Base-by-base conservation (phyloP, 2,888 invertebrate species). In the Glaucopsyche alexis region DNA sequence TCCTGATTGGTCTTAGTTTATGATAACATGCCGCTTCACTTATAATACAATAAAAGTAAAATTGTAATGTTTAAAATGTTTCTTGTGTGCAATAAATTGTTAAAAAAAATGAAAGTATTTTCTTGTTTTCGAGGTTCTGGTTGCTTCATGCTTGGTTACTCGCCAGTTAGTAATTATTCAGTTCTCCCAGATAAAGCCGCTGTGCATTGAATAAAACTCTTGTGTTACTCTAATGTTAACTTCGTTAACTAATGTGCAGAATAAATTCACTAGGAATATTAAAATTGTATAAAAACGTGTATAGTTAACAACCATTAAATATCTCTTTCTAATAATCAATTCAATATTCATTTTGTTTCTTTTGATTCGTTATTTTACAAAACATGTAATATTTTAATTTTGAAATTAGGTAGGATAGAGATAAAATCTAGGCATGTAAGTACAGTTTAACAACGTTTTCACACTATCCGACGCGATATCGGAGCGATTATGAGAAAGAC, bases 221-320 rank as follows among this genome's bases (percentile, higher is more conserved):
- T 29, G 29, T 60, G 29, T 60, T 29, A 38, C 60, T 38, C 47
- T 47, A 47, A 47, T 13, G 8, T 47, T 11, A 29, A 29, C 60
- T 38, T 60, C 11, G 60, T 13, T 60, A 47, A 14, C 60, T 60
- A 60, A 29, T 29, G 60, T 60, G 60, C 60, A 60, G 60, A 60
- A 60, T 19, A 29, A 19, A 6, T 60, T 60, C 14, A 19, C 60
- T 60, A 60, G 60, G 11, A 60, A 14, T 60, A 60, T 60, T 60
- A 60, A 60, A 60, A 60, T 60, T 60, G 60, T 60, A 60, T 60
- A 60, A 60, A 47, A 60, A 60, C 29, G 60, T 60, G 60, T 60
- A 38, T 38, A 60, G 29, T 60, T 19, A 60, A 60, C 60, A 38
- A 60, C 29, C 60, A 60, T 60, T 55, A 60, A 60, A 38, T 38